Evolutionary conservation across 2,888 invertebrate species (phyloP).

Genomic region (Balanococcus diminutus): DNA sequence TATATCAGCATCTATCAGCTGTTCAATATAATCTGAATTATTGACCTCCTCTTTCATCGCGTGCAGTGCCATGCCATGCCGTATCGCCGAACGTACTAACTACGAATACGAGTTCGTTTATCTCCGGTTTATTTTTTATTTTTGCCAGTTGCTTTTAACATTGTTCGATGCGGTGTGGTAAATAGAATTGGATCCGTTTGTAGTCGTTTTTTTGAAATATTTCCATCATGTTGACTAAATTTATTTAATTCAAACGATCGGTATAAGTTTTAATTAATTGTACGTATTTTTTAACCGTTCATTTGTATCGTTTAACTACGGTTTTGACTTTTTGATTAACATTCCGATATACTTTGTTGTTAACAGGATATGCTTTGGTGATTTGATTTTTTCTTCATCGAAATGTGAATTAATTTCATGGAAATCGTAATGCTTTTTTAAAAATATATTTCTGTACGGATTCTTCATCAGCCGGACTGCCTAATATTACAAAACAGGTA

Average conservation of each 20-base stretch:
- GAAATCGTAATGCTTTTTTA: neutral
- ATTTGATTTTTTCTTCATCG: neutral
- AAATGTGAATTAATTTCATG: neutral
- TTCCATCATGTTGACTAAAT: neutral
- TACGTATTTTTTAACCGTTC: neutral
- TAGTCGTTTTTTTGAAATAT: neutral
- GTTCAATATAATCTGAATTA: slow-evolving; percentile 44
- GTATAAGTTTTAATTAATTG: neutral
- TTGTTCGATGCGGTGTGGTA: slow-evolving; percentile 28
- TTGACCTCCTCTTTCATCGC: slow-evolving; percentile 37
- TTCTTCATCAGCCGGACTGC: neutral
- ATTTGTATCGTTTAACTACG: neutral
- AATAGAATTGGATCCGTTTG: neutral
- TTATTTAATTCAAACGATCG: neutral
- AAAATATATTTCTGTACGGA: neutral
- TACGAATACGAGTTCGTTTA: slow-evolving; percentile 39
- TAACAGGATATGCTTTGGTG: neutral
- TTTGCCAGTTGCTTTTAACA: slow-evolving; percentile 33
- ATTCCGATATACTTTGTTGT: neutral
- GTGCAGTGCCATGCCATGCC: slow-evolving; percentile 21
- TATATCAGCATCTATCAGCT: slow-evolving; percentile 44
- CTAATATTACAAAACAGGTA: neutral
- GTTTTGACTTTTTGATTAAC: slow-evolving; percentile 27
- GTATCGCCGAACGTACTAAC: slow-evolving; percentile 36
- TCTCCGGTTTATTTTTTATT: slow-evolving; percentile 37